Evolutionary conservation across 2,888 invertebrate genomes (phyloP).

Genomic region (Dermolepida albohirtum): DNA sequence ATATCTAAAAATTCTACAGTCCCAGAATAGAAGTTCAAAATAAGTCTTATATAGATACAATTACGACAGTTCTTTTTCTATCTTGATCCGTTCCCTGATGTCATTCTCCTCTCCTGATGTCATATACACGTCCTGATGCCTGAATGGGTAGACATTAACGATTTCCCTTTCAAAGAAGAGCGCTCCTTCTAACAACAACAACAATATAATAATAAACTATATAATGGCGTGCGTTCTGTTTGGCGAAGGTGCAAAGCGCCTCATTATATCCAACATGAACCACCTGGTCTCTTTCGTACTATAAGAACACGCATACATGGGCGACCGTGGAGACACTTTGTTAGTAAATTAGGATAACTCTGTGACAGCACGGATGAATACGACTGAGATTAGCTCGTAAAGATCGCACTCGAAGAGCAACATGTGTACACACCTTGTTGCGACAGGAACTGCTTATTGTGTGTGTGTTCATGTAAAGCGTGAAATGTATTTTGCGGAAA

Average conservation of each 20-base stretch:
- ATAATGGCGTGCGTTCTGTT: constrained; percentile 41
- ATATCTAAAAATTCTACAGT: constrained; percentile 29
- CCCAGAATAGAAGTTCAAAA: constrained; percentile 19
- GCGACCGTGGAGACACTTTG: constrained; percentile 47
- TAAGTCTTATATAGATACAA: constrained; percentile 24
- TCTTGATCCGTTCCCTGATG: constrained; percentile 3
- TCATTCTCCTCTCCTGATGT: constrained; percentile 11
- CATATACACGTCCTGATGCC: constrained; percentile 4
- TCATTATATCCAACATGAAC: constrained; percentile 58
- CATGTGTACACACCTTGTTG: constrained; percentile 42
- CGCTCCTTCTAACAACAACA: constrained; percentile 17
- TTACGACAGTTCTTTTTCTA: constrained; percentile 15
- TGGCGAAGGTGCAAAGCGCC: constrained; percentile 51
- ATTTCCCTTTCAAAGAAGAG: constrained; percentile 26
- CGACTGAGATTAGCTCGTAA: constrained; percentile 38
- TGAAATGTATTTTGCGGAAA: constrained; percentile 28
- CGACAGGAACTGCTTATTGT: constrained; percentile 25
- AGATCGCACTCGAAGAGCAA: constrained; percentile 28
- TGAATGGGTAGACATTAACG: constrained; percentile 34
- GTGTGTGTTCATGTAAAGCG: constrained; percentile 1
- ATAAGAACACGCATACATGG: background rate
- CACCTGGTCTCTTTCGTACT: constrained; percentile 55
- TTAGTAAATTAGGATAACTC: constrained; percentile 56
- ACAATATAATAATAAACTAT: constrained; percentile 29
- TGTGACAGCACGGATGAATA: constrained; percentile 51